Evolutionary conservation across 2,797 vertebrate genomes (phyloP), one percentile per base, ranked within the genome.

Genomic region (Chelidonichthys spinosus): DNA sequence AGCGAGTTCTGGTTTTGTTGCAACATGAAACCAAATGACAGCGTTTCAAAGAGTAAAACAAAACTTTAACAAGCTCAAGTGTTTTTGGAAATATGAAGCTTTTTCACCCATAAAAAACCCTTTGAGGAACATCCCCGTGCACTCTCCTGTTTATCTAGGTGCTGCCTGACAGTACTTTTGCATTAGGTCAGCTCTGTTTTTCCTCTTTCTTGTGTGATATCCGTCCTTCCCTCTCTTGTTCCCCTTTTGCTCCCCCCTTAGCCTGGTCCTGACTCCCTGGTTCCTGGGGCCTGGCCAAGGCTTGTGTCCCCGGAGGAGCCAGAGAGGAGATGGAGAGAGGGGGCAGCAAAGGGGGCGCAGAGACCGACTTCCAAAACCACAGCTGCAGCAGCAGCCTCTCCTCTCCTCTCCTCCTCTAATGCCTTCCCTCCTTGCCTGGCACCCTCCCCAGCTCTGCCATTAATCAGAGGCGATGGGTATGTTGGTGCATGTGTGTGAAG

Each of bases 401-500:
- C 25, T 83, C 87, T 82, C 77, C 82, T 78, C 75, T 55, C 66
- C 69, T 61, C 68, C 74, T 78, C 77, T 63, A 47, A 36, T 88
- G 74, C 76, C 86, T 90, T 73, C 85, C 75, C 86, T 89, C 85
- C 92, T 93, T 83, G 90, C 93, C 94, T 95, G 93, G 93, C 94
- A 95, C 89, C 89, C 92, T 93, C 92, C 94, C 93, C 92, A 90
- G 82, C 92, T 92, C 93, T 93, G 92, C 94, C 95, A 96, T 96
- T 95, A 96, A 96, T 96, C 92, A 94, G 85, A 82, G 77, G 35
- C 78, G 90, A 89, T 85, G 90, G 90, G 90, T 89, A 81, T 86
- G 84, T 84, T 35, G 69, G 63, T 83, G 67, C 74, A 78, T 81
- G 69, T 88, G 84, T 82, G 85, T 73, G 82, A 81, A 64, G 65